A percentile compares a stretch with the other conserved stretches of the same genome.
phyloP scores from a whole-genome alignment of 1,140 invertebrate genomes.

The Varroa destructor region DNA sequence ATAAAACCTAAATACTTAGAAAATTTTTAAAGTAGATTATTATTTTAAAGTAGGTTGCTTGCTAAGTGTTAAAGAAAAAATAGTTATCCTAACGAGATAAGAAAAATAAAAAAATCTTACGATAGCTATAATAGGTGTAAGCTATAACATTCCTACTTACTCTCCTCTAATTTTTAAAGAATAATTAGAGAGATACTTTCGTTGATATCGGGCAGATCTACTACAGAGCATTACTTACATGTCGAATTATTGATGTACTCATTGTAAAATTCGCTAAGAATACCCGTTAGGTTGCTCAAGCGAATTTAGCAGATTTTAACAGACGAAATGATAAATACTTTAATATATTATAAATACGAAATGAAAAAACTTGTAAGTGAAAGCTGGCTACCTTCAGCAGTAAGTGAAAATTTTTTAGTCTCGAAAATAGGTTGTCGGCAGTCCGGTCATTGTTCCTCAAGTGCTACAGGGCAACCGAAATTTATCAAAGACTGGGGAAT shows the following conservation, averaged over 20 bases:
- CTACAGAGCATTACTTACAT: conserved; percentile 1
- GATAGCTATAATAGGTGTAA: too few relatives aligned
- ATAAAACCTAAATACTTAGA: background rate
- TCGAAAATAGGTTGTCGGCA: background rate
- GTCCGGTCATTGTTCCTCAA: background rate
- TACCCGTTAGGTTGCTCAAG: background rate
- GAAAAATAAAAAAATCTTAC: too few relatives aligned
- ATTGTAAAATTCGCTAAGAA: background rate
- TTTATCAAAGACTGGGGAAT: too few relatives aligned
- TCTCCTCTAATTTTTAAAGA: too few relatives aligned
- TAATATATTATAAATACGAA: background rate
- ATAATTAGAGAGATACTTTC: too few relatives aligned
- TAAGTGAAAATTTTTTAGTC: background rate
- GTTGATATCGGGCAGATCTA: too few relatives aligned
- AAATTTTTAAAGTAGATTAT: conserved; percentile 1
- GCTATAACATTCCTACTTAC: too few relatives aligned
- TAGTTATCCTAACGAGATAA: too few relatives aligned
- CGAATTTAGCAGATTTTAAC: background rate
- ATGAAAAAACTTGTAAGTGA: background rate
- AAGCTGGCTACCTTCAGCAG: background rate
- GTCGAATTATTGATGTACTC: background rate
- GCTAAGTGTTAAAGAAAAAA: background rate
- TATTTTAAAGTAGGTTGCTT: background rate
- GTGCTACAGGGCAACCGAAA: too few relatives aligned
- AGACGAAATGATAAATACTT: background rate